Conservation (phyloP, 1,140 invertebrate genomes). For the Drosophila elegans region DNA sequence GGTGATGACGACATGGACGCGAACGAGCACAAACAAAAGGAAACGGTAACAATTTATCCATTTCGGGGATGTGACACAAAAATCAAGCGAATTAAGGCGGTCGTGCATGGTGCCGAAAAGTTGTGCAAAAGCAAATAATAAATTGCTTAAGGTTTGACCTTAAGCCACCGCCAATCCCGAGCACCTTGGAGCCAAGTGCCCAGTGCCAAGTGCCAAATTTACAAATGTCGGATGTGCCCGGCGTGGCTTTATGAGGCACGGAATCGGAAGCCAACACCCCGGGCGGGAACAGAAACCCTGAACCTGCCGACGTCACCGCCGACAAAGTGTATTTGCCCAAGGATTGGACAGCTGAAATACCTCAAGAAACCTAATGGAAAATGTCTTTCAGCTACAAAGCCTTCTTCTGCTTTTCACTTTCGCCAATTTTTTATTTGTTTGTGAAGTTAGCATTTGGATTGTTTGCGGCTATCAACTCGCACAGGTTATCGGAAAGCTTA, state of each 20-base stretch:
- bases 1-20: constrained; percentile 26
- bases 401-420: neutral
- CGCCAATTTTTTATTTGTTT: too few species aligned
- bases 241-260: constrained; percentile 32
- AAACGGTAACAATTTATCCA: constrained; percentile 76
- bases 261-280: constrained; percentile 24
- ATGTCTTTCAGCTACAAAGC: neutral
- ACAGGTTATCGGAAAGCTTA: too few species aligned
- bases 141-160: constrained; percentile 37
- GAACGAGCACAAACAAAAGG: constrained; percentile 73
- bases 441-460: too few species aligned
- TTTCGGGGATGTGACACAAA: constrained; percentile 45
- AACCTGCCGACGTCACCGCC: constrained; percentile 6
- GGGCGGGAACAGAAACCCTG: neutral
- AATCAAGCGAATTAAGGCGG: constrained; percentile 55
- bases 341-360: constrained; percentile 17
- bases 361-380: neutral
- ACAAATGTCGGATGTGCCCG: constrained; percentile 28
- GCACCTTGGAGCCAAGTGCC: constrained; percentile 22
- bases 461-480: too few species aligned
- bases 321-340: constrained; percentile 4
- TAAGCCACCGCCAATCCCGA: constrained; percentile 6
- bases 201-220: constrained; percentile 35
- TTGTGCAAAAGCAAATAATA: constrained; percentile 68
- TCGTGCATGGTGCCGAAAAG: constrained; percentile 50